Evolutionary conservation across 2,797 vertebrate genomes (phyloP), one percentile per base, ranked within the genome.

Genomic region (Chiroxiphia lanceolata): DNA sequence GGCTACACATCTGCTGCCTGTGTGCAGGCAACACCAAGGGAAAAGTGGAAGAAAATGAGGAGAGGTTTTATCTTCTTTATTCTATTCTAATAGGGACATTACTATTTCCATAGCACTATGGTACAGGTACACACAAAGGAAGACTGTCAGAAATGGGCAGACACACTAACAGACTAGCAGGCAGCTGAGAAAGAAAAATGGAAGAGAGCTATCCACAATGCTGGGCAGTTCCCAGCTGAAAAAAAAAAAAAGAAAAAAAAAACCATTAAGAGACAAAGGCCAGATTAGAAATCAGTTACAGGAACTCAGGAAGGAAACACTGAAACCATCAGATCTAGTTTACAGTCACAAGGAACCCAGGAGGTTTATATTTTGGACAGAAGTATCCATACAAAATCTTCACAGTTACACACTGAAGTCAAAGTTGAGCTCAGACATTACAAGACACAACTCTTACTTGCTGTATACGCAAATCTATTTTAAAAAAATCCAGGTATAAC

Each of bases 21-120:
- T 1, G 2, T 50, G 38, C n/a, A 36, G n/a, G 36, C 36, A 6
- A 3, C 17, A 53, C 36, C 0, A 0, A 60, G 11, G 20, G 10
- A 31, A 81, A 81, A 78, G 33, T 4, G 15, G 31, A 61, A 83
- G 51, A 93, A 93, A 84, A 84, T 7, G 2, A 68, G 16, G 5
- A 44, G 64, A 79, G 19, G 23, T 45, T 89, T 89, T 63, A 76
- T 69, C 40, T 74, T 74, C 68, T 65, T 81, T 70, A 88, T 74
- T 68, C 16, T 75, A 33, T 83, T 68, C 75, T 68, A 40, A 40
- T 40, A 15, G 40, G 40, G 40, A 60, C 1, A 1, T 56, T 75
- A 80, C 42, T 47, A 68, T 70, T 40, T 60, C n/a, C 17, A n/a
- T 15, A 83, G 54, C 65, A n/a, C 47, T 61, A 15, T 0, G 0